Evolutionary conservation across 2,113 vertebrate species (phyloP), one percentile per base, ranked within the genome.

Genomic region (Carollia perspicillata): DNA sequence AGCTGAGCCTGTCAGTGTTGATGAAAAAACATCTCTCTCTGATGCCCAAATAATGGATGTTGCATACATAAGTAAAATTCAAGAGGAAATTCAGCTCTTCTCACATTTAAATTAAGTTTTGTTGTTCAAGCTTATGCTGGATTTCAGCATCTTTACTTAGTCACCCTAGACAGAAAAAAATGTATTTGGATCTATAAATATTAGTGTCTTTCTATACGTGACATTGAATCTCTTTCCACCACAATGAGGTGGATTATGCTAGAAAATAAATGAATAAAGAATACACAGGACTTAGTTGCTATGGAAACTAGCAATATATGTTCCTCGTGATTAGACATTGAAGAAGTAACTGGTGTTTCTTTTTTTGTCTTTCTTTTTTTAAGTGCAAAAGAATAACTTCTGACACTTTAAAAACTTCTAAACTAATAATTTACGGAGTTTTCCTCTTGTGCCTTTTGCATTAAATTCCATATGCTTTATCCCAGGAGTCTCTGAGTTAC

Each of bases 101-200:
- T 97, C 95, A 94, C n/a, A 96, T 77, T 98, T 95, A 97, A 97
- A 97, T 96, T 97, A 97, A 97, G 53, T 96, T 97, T 98, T 96
- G 65, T 94, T 97, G 90, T 94, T 95, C 96, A 40, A 95, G n/a
- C 42, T 11, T 88, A n/a, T 86, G 84, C 90, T 93, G 37, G 94
- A 96, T 93, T 97, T 97, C 80, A 96, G 47, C 60, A 94, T 6
- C 95, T 87, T 92, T 71, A 96, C 89, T 97, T 96, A 90, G 60
- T 93, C 79, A 91, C 55, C 42, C 0, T 93, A 65, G 84, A 69
- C 44, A 96, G 74, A 96, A 86, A 92, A 98, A 94, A 97, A 97
- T 93, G 87, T 17, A 95, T 92, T 96, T 94, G 72, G 14, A 93
- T 92, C 35, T 94, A 94, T 92, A 97, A 98, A 97, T 98, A 97